These are phyloP conservation scores for Mesitornis unicolor DNA, from an alignment of 2,113 vertebrate genomes.

Conservation along the genomic window DNA sequence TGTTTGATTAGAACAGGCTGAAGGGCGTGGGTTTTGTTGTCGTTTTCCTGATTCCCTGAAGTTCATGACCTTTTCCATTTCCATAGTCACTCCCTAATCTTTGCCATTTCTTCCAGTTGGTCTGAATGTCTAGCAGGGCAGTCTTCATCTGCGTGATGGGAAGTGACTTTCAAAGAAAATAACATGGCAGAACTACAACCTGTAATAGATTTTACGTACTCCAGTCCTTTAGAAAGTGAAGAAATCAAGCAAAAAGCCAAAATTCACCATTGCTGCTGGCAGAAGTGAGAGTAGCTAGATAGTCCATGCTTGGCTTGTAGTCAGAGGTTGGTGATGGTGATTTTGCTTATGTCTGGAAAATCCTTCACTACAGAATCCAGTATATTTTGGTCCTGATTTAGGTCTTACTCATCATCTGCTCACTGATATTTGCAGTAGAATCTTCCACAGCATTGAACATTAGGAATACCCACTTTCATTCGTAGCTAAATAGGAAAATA, in stretches of 20 bases:
- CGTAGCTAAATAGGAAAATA: background rate
- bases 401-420: background rate
- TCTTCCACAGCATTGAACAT: background rate
- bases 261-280: background rate
- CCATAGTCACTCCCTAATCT: background rate
- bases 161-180: background rate
- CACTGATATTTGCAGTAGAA: rapidly evolving
- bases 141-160: background rate
- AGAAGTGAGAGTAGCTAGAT: background rate
- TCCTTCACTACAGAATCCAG: background rate
- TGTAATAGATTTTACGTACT: background rate
- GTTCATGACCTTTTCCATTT: background rate
- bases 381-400: background rate
- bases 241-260: background rate
- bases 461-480: background rate
- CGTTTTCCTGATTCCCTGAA: background rate
- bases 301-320: background rate
- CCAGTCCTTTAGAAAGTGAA: background rate
- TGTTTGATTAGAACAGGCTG: background rate
- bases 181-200: background rate
- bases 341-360: background rate
- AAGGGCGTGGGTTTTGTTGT: background rate
- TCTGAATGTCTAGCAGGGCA: background rate
- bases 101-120: background rate
- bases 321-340: background rate